Evolutionary conservation across 2,113 vertebrate genomes (phyloP), one percentile per base, ranked within the genome.

Genomic region (Cheilinus undulatus): DNA sequence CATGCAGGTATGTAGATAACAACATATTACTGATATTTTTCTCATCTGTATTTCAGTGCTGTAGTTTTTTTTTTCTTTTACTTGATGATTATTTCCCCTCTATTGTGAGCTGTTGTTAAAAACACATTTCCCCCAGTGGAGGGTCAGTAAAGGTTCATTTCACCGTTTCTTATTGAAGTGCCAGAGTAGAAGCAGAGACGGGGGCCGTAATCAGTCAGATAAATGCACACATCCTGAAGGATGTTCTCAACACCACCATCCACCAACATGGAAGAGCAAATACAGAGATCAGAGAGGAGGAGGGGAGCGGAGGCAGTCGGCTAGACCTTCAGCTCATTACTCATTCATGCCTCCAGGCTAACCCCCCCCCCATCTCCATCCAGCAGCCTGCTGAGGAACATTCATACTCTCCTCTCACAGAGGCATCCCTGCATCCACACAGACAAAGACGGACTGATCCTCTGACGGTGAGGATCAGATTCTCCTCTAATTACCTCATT

Each of bases 321-420:
- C 67, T 78, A 78, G 74, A 78, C 75, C 38, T 50, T 46, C 59
- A 28, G 49, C 71, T 84, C 74, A 72, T 86, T 76, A 76, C 52
- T 73, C 64, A 76, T 27, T 15, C 67, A 50, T 52, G 53, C 67
- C 76, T 72, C 59, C 45, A 0, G 68, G 76, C 76, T 54, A 46
- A 51, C 11, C 13, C 53, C 66, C 46, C 49, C 3, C 2, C 52
- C 2, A 5, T 1, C 30, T 3, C 30, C 2, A 5, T 32, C 30
- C 30, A 32, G 6, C 23, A 46, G 42, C 48, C 26, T 8, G 61
- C 83, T 42, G 63, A 72, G 62, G 22, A 83, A 75, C 59, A 50
- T 60, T 66, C 48, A 8, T 38, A 36, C 72, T 26, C 11, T n/a
- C 8, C 26, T n/a, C 64, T 42, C 34, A 65, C 20, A 5, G 6